These are phyloP conservation scores for Trichonephila inaurata DNA, from an alignment of 1,140 invertebrate species.

Conservation along the genomic window DNA sequence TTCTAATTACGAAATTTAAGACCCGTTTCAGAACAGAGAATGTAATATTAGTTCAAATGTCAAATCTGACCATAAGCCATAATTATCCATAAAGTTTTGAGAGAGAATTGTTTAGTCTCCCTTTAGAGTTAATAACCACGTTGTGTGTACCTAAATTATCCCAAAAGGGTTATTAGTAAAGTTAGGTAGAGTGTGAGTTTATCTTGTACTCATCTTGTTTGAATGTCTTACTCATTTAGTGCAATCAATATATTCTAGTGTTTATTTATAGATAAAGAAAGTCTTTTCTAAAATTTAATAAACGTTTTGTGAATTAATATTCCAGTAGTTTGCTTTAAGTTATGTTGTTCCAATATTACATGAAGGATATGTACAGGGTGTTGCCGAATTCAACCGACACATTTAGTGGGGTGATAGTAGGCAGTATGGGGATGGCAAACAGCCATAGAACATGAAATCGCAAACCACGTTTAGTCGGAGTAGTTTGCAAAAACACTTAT, in stretches of 20 bases:
- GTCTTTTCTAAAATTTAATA: background rate
- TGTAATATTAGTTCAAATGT: slow-evolving; percentile 18
- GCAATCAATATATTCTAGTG: background rate
- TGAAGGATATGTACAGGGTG: too few relatives aligned
- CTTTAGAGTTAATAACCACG: slow-evolving; percentile 17
- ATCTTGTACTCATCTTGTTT: background rate
- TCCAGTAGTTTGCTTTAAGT: background rate
- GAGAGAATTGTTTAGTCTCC: background rate
- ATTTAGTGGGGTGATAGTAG: too few relatives aligned
- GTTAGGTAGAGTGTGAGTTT: background rate
- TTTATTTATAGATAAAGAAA: background rate
- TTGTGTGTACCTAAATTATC: background rate
- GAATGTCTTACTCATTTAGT: background rate
- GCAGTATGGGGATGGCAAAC: too few relatives aligned
- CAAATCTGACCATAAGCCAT: slow-evolving; percentile 7
- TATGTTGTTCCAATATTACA: background rate
- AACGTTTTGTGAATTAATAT: background rate
- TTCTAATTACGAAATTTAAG: background rate
- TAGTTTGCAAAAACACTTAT: too few relatives aligned
- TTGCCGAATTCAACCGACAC: too few relatives aligned
- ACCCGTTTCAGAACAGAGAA: background rate
- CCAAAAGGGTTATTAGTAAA: slow-evolving; percentile 28
- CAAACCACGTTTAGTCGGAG: too few relatives aligned
- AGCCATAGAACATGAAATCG: too few relatives aligned
- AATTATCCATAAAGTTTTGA: background rate